Base-by-base conservation (phyloP, 2,797 vertebrate species). In the Cheirogaleus major region DNA sequence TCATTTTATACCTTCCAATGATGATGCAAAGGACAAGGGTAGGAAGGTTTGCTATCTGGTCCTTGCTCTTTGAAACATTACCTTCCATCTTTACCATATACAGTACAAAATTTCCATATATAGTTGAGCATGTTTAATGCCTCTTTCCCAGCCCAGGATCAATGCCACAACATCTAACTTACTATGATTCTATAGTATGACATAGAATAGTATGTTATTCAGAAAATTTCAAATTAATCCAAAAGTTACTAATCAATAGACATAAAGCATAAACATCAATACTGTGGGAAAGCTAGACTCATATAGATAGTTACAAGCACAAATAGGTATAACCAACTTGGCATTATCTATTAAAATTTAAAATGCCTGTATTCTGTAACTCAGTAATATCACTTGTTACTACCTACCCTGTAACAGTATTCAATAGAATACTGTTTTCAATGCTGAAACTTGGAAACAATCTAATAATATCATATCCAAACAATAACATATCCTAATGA, bases 221-320 rank as follows among this genome's bases (percentile, higher is more conserved):
- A 92, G 63, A 32, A 78, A 95, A 96, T 48, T 57, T 15, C 67
- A 82, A 81, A 79, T 81, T 86, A 91, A 86, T 8, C 27, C n/a
- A 20, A 22, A 72, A 72, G 55, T 63, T 92, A 83, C 14, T 57
- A 70, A 78, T 6, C 7, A 8, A 91, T 22, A 82, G 18, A 70
- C 52, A 96, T 52, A 82, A 76, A 96, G 63, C 35, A 73, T 27
- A 70, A 70, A 79, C 12, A 88, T n/a, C 43, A 75, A 43, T 57
- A 50, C 1, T 78, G 59, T 5, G 13, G 23, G 41, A 76, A 92
- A 70, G 20, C 70, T 22, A 59, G n/a, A 88, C 32, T 70, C 72
- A 81, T 0, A 82, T 4, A 83, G 12, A 70, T 1, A 76, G 23
- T 30, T 9, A 50, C 32, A 91, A 20, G 48, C 38, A 14, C 12